phyloP scores from a whole-genome alignment of 1,140 invertebrate genomes.

The Macrocentrus cingulum region DNA sequence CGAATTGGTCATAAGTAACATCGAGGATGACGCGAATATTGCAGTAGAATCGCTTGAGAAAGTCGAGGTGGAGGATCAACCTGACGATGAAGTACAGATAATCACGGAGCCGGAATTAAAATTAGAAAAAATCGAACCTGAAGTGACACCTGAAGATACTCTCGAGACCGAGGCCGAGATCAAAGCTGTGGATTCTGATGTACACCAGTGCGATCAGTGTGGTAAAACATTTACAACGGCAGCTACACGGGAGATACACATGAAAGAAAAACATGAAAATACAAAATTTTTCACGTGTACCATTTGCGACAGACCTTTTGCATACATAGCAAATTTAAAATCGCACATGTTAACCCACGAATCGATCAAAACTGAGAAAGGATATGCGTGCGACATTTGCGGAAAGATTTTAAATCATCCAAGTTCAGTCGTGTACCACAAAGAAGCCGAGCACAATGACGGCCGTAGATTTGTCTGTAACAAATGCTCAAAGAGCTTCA shows the following conservation, averaged over 20 bases:
- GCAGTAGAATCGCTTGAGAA: constrained; percentile 1
- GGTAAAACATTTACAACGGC: constrained; percentile 62
- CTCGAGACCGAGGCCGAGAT: no score
- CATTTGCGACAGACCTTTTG: constrained; percentile 62
- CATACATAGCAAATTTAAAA: constrained; percentile 62
- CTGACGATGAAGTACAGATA: no score
- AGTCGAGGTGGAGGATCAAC: constrained; percentile 5
- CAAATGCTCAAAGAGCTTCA: constrained; percentile 71
- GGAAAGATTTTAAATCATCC: constrained; percentile 68
- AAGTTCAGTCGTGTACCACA: constrained; percentile 72
- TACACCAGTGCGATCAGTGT: constrained; percentile 59
- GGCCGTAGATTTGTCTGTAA: constrained; percentile 68
- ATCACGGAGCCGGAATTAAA: no score
- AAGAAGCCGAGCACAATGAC: constrained; percentile 69
- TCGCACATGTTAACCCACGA: constrained; percentile 61
- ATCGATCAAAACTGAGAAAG: constrained; percentile 46
- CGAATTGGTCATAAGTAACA: constrained; percentile 44
- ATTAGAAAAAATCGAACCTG: no score
- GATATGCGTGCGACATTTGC: constrained; percentile 68
- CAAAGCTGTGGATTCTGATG: no score
- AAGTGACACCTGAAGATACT: no score
- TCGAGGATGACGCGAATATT: background rate
- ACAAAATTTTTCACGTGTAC: constrained; percentile 61
- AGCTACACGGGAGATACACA: constrained; percentile 62
- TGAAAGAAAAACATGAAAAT: constrained; percentile 61